These are phyloP conservation scores for Marcusenius ussheri DNA, from an alignment of 2,113 vertebrate genomes.

Conservation along the genomic window DNA sequence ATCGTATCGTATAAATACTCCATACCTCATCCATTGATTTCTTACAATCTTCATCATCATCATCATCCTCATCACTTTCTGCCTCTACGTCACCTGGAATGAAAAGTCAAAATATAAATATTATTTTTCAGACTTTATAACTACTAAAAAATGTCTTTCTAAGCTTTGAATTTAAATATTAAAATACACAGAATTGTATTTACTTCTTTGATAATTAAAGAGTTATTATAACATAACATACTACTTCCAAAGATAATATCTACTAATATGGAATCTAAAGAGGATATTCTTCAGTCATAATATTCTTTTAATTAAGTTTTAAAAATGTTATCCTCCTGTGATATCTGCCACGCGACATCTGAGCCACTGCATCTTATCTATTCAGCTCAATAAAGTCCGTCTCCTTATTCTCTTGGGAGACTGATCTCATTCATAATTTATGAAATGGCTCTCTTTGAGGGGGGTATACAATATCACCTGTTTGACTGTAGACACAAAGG, in stretches of 20 bases:
- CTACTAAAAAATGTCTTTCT: not conserved
- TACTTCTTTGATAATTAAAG: not conserved
- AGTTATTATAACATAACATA: not conserved
- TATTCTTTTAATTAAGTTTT: not conserved
- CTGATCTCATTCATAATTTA: not conserved
- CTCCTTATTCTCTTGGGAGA: not conserved
- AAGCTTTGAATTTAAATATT: not conserved
- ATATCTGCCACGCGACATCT: conserved; percentile 13
- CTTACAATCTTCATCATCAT: conserved; percentile 84
- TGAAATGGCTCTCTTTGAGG: not conserved
- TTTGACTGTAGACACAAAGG: not conserved
- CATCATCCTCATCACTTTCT: conserved; percentile 77
- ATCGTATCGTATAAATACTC: not conserved
- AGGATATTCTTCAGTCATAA: not conserved
- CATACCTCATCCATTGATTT: conserved; percentile 83
- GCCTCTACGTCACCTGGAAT: conserved; percentile 73
- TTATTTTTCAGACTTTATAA: not conserved
- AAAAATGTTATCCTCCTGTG: conserved; percentile 22
- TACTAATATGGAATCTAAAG: not conserved
- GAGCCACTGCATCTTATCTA: not conserved
- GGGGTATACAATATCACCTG: not conserved
- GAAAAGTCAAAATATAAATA: not conserved
- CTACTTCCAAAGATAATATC: not conserved
- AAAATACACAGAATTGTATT: not conserved
- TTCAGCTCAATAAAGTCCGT: not conserved